Percentiles rank a stretch among this genome's conserved stretches.
Conservation (phyloP, 1,140 invertebrate species). For the Aphis craccivora region DNA sequence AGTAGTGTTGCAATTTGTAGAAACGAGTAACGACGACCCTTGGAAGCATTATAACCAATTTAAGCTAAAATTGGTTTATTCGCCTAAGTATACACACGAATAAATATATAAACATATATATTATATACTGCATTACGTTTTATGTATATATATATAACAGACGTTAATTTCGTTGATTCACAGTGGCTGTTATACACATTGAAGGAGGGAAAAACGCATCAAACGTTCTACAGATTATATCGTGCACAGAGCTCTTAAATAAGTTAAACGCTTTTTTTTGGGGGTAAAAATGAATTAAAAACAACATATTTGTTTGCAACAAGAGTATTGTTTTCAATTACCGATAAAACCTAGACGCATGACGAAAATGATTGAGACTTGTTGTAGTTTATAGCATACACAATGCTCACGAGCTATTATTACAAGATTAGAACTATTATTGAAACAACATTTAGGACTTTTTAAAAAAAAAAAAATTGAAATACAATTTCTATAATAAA, state of each 20-base stretch:
- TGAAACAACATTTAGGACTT: not conserved
- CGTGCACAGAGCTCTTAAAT: not conserved
- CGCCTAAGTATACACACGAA: not conserved
- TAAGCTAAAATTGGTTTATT: not conserved
- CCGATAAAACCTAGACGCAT: not conserved
- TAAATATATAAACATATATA: not conserved
- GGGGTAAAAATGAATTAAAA: constrained; percentile 14
- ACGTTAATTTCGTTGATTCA: not conserved
- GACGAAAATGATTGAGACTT: not conserved
- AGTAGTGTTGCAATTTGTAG: not conserved
- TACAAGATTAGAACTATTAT: not conserved
- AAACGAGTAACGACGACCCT: not conserved
- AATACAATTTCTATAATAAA: not conserved
- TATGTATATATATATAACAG: not conserved
- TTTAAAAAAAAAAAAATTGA: not conserved
- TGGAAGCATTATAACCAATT: not conserved
- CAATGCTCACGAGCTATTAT: not conserved
- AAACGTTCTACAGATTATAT: not conserved
- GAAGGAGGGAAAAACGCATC: not conserved
- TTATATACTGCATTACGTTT: too few species aligned
- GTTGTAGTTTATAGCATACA: not conserved
- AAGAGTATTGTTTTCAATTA: not conserved
- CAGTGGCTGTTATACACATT: not conserved
- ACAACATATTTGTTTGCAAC: not conserved
- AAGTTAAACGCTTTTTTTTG: not conserved